Conservation (phyloP, 2,113 vertebrate species). For the Melanocharis versteri region DNA sequence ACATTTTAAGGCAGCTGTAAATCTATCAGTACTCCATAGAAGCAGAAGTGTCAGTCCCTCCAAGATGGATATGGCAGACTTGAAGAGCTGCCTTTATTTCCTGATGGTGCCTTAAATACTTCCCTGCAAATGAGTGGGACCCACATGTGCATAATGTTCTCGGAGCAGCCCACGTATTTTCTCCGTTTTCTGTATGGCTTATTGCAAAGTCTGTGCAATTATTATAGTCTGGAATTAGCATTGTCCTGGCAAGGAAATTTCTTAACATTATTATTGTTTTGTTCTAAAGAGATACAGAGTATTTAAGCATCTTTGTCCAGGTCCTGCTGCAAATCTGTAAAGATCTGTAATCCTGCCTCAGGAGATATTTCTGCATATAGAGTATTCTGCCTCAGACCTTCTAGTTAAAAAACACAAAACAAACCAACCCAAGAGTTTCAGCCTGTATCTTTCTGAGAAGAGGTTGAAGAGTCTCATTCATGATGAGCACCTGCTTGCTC, state of each 20-base stretch:
- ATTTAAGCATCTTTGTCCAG: not conserved
- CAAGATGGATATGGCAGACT: not conserved
- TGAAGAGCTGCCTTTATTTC: not conserved
- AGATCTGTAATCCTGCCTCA: not conserved
- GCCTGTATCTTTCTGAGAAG: not conserved
- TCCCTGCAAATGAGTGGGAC: not conserved
- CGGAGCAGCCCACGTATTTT: fast-evolving
- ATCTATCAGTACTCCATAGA: not conserved
- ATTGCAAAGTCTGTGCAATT: not conserved
- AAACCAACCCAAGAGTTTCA: not conserved
- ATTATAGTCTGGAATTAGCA: not conserved
- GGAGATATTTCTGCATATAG: not conserved
- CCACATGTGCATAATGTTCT: not conserved
- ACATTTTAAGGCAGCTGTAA: not conserved
- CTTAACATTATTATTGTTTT: not conserved
- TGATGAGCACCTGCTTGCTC: not conserved
- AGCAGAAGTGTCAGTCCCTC: not conserved
- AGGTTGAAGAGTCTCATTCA: not conserved
- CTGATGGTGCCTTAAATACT: not conserved
- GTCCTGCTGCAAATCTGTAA: not conserved
- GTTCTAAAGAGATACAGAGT: not conserved
- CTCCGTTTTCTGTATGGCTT: not conserved
- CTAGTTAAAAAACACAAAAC: not conserved
- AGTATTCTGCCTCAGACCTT: not conserved
- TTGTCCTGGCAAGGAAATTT: not conserved